These are phyloP conservation scores for Pollenia griseotomentosa DNA, from an alignment of 2,888 invertebrate genomes.

Conservation along the genomic window DNA sequence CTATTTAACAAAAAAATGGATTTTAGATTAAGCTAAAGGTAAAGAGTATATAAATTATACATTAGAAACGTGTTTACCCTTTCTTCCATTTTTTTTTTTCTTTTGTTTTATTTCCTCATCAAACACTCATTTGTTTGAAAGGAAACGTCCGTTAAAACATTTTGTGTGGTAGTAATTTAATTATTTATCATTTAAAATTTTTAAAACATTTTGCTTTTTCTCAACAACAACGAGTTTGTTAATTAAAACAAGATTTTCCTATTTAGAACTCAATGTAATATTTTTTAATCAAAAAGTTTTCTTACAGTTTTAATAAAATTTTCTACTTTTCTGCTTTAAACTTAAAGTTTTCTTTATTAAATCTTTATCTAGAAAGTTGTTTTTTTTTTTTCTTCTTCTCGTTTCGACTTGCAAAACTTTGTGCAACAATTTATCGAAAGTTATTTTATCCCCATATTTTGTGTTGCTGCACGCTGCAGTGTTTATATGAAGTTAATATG, in stretches of 20 bases:
- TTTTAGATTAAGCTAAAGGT: constrained; percentile 21
- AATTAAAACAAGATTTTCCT: background rate
- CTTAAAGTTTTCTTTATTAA: constrained; percentile 11
- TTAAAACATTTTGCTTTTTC: background rate
- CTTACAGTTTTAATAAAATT: background rate
- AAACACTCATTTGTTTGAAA: too few species aligned
- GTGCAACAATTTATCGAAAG: constrained; percentile 25
- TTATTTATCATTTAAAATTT: too few species aligned
- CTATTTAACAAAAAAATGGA: constrained; percentile 33
- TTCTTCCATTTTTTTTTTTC: too few species aligned
- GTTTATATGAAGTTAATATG: constrained; percentile 27
- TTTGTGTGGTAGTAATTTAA: too few species aligned
- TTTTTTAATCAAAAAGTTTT: constrained; percentile 2
- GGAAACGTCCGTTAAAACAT: too few species aligned
- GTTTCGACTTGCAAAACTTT: constrained; percentile 18
- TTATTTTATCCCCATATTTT: constrained; percentile 7
- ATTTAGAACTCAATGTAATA: background rate
- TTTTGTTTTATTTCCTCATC: too few species aligned
- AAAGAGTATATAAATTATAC: background rate
- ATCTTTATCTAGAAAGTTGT: constrained; percentile 7
- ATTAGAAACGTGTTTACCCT: too few species aligned
- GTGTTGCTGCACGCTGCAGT: background rate
- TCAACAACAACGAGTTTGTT: background rate
- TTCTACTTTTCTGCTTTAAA: background rate
- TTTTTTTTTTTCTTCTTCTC: background rate